Percentiles rank a stretch among this genome's conserved stretches.
Conservation (phyloP, 2,113 vertebrate genomes). For the Pterocles gutturalis region DNA sequence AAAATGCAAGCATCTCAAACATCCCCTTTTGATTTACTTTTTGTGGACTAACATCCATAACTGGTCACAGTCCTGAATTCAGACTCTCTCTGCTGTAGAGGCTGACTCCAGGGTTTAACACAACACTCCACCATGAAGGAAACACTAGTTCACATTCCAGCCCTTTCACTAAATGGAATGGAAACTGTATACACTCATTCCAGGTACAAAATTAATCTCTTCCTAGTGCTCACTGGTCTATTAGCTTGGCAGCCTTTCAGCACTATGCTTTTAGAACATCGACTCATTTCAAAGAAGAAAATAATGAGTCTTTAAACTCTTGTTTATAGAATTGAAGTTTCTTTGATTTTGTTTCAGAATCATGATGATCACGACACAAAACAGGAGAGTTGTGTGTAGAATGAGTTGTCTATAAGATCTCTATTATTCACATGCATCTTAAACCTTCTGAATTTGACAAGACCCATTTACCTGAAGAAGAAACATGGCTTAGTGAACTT, state of each 20-base stretch:
- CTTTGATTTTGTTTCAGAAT: conserved; percentile 48
- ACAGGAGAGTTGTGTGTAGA: neutral
- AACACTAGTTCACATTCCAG: conserved; percentile 24
- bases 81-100: neutral
- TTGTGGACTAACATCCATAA: neutral
- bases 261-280: conserved; percentile 6
- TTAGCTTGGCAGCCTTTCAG: conserved; percentile 54
- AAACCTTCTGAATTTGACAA: neutral
- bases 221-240: conserved; percentile 32
- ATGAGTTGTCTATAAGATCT: neutral
- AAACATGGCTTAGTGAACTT: neutral
- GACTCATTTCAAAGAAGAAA: conserved; percentile 24
- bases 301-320: conserved; percentile 35
- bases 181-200: conserved; percentile 10
- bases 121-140: neutral
- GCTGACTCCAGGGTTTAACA: neutral
- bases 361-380: conserved; percentile 4
- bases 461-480: neutral
- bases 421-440: neutral
- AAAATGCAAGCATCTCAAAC: neutral
- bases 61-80: neutral
- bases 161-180: neutral
- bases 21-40: neutral
- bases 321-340: conserved; percentile 41
- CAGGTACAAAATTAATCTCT: conserved; percentile 59